Base-by-base conservation (phyloP, 2,113 vertebrate genomes). In the Orcinus orca region DNA sequence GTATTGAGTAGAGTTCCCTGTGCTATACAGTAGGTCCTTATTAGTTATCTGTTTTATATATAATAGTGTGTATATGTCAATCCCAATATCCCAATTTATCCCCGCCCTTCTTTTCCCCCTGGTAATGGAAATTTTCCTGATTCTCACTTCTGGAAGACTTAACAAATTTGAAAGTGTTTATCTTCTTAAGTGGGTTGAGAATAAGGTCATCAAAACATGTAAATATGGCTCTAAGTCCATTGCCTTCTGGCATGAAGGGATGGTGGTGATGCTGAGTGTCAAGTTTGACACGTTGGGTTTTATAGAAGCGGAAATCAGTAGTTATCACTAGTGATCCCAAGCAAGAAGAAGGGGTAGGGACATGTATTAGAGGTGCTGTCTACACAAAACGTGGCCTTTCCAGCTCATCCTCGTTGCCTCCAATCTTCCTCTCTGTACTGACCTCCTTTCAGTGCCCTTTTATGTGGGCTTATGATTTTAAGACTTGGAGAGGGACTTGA, bases 351-450 rank as follows among this genome's bases (percentile, higher is more conserved):
- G 11, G 4, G 3, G 3, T 38, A n/a, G 21, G 31, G 14, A 0
- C 2, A 1, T 6, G 2, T 5, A 3, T 25, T 14, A 65, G 73
- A 62, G 47, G 3, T 5, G 13, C 63, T 58, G 20, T 41, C 47
- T 8, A 5, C 18, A 6, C 31, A 62, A n/a, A 55, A 33, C 12
- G 25, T 10, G 11, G 11, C 65, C 2, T 0, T 5, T 36, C 36
- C 12, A 21, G 2, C 21, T 36, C 33, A n/a, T 21, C 12, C 3
- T 41, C 9, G 2, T 2, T 73, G 50, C 29, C 58, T 53, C 5
- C 13, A 53, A 2, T 2, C 55, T 36, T 55, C 47, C 77, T 3
- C 25, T 55, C 8, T 31, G 2, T 12, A 13, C 4, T 12, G 13
- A 13, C 4, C 14, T 23, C 38, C 20, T 71, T 18, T 21, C 18